A percentile compares a stretch with the other conserved stretches of the same genome.
Conservation (phyloP, 2,113 vertebrate genomes). For the Oreamnos americanus region DNA sequence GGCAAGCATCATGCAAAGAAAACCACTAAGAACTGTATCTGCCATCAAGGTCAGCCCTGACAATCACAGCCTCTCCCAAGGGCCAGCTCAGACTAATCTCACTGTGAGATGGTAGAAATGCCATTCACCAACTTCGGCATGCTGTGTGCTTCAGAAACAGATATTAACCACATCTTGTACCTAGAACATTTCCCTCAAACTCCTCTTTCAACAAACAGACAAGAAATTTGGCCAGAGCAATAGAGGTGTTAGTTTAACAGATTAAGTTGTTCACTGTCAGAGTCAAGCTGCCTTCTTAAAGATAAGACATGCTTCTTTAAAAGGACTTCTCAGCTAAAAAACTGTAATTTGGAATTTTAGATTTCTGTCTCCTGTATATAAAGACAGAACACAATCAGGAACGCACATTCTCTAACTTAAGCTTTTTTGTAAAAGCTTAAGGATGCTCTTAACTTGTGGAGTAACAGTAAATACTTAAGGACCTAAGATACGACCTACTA, state of each 20-base stretch:
- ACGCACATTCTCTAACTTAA: not conserved
- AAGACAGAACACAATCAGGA: not conserved
- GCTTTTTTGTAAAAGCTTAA: not conserved
- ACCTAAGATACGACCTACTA: not conserved
- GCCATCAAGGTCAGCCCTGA: not conserved
- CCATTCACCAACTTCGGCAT: conserved; percentile 10
- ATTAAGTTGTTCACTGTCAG: not conserved
- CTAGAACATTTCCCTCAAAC: not conserved
- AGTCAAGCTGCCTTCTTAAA: conserved; percentile 13
- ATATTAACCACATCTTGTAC: conserved; percentile 41
- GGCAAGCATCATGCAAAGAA: not conserved
- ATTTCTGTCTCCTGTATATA: not conserved
- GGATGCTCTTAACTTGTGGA: not conserved
- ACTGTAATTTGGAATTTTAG: not conserved
- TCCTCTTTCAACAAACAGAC: not conserved
- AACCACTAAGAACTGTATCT: not conserved
- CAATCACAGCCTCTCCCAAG: not conserved
- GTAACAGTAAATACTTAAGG: not conserved
- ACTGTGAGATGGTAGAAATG: not conserved
- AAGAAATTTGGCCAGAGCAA: not conserved
- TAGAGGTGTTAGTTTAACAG: not conserved
- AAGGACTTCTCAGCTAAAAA: conserved; percentile 6
- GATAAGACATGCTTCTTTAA: not conserved
- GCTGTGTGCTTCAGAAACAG: conserved; percentile 35
- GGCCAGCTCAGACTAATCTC: not conserved